Evolutionary conservation across 2,113 vertebrate species (phyloP).

Genomic region (Rhynchomys soricoides): DNA sequence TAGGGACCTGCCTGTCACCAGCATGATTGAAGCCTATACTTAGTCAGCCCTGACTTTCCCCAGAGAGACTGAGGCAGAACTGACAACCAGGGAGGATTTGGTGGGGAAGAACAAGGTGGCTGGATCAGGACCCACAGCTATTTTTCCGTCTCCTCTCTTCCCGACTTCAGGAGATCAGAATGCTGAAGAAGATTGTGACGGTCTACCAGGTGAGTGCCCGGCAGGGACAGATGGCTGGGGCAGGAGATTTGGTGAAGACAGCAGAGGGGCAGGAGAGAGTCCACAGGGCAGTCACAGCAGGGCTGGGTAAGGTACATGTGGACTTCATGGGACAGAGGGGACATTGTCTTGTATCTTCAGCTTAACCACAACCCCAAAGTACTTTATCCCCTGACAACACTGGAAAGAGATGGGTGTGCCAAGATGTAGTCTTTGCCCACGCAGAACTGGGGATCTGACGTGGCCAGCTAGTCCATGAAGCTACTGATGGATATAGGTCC

Average conservation of each 20-base stretch:
- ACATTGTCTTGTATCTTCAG: fast-evolving
- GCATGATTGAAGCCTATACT: too few species aligned
- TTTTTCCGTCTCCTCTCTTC: background rate
- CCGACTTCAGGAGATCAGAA: conserved; percentile 91
- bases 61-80: fast-evolving
- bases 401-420: background rate
- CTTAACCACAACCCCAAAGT: fast-evolving
- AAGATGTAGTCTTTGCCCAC: fast-evolving
- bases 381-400: fast-evolving
- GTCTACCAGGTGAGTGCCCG: conserved; percentile 91
- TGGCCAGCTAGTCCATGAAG: fast-evolving
- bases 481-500: fast-evolving
- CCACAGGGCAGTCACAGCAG: background rate
- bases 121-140: fast-evolving
- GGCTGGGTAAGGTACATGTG: fast-evolving
- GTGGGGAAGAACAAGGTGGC: fast-evolving
- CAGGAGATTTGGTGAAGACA: background rate
- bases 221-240: too few species aligned
- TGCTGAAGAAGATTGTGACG: conserved; percentile 89
- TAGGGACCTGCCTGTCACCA: conserved; percentile 37
- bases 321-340: fast-evolving
- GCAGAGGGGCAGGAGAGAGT: too few species aligned
- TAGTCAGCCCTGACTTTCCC: background rate
- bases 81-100: background rate
- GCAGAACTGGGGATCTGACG: background rate